Base-by-base conservation (phyloP, 2,888 invertebrate species). In the Luffia ferchaultella region DNA sequence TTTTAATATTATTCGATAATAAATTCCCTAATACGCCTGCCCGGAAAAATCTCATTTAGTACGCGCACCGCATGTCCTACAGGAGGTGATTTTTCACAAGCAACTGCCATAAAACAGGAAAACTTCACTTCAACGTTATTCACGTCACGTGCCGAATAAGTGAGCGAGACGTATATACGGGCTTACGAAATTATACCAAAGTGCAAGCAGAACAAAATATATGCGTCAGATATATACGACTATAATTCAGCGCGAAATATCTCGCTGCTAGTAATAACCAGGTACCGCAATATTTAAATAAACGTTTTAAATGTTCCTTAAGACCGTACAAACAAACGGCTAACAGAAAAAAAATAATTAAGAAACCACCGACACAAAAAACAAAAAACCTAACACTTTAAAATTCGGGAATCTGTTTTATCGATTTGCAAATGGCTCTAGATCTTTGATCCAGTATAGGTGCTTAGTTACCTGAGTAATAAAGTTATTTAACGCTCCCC, bases 11-110 rank as follows among this genome's bases (percentile, higher is more conserved):
- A n/a, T 30, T 12, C 12, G 30, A 30, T 3, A 30, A 30, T 7
- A 30, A 7, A 30, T 30, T 30, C 30, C 3, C 30, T 30, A 30
- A 30, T 30, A 30, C 30, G 12, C 30, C 30, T 30, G 12, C 12
- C 30, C 5, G 30, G 30, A 12, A 30, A 30, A 30, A 30, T 30
- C 30, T 30, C 30, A 30, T 30, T 30, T 30, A 12, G 30, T 30
- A 30, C 30, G 30, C 30, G 30, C 5, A 30, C 30, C 30, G 30
- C 30, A 30, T 12, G 30, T 30, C 30, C 30, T 42, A n/a, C n/a
- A 42, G 57, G 71, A 74, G 76, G 76, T 76, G 68, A 73, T 76
- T 77, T 76, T 77, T 77, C 76, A 76, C 66, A 65, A 57, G 20
- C 67, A 71, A 72, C 65, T 67, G 65, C 69, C 65, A 71, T 75